These are phyloP conservation scores for Protonemura montana DNA, from an alignment of 2,888 invertebrate species.

Conservation along the genomic window DNA sequence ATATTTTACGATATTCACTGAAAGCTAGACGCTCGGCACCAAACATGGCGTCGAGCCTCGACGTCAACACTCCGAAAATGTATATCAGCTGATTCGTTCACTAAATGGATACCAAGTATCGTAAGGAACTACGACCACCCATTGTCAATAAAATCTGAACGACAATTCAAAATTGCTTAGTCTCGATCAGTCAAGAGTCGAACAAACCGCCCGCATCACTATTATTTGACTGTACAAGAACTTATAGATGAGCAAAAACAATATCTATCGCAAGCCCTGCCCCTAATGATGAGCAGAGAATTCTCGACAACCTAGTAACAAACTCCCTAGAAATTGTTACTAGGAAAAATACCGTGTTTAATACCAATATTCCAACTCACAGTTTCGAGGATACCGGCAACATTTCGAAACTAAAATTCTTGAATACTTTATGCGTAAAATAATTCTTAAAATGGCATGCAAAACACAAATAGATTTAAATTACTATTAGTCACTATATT, in stretches of 20 bases:
- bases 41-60: conserved; percentile 50
- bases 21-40: conserved; percentile 57
- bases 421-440: no score
- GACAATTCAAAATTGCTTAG: background rate
- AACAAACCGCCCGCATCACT: background rate
- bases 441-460: no score
- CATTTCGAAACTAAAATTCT: no score
- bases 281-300: background rate
- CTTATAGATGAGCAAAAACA: conserved; percentile 1
- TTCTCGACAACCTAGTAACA: background rate
- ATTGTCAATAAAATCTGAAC: background rate
- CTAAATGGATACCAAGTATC: background rate
- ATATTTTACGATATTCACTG: conserved; percentile 45
- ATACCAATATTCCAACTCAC: no score
- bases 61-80: conserved; percentile 49
- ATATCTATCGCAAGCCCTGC: conserved; percentile 23
- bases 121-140: background rate
- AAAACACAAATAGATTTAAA: no score
- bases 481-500: no score
- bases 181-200: background rate
- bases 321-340: background rate
- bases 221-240: background rate
- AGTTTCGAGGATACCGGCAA: no score
- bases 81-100: conserved; percentile 49
- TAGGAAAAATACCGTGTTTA: background rate